Conservation (phyloP, 1,140 invertebrate genomes). For the Hyposmocoma kahamanoa region DNA sequence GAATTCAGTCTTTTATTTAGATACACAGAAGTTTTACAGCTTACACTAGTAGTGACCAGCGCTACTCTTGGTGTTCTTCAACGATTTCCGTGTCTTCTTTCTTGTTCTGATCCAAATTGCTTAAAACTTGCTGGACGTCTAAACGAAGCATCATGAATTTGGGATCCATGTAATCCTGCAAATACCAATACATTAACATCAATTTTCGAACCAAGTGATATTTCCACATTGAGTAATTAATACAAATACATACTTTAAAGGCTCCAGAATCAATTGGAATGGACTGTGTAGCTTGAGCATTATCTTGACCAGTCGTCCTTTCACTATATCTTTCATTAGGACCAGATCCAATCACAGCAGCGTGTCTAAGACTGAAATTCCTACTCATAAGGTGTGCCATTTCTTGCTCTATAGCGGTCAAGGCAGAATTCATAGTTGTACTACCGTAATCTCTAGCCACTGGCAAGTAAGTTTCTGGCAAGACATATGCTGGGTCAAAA, state of each 20-base stretch:
- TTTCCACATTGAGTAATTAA: too few species aligned
- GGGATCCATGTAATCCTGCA: conserved; percentile 62
- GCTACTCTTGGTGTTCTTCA: conserved; percentile 3
- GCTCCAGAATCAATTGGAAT: conserved; percentile 22
- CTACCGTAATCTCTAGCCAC: conserved; percentile 33
- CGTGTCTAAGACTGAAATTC: conserved; percentile 26
- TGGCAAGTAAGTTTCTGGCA: conserved; percentile 28
- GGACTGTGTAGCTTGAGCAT: conserved; percentile 10
- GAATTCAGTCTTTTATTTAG: conserved; percentile 55
- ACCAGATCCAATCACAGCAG: conserved; percentile 6
- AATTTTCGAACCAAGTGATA: too few species aligned
- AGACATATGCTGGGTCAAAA: conserved; percentile 22
- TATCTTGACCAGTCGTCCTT: conserved; percentile 4
- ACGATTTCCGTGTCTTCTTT: conserved; percentile 14
- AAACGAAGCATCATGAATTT: conserved; percentile 65
- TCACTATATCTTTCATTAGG: conserved; percentile 3
- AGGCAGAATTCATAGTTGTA: conserved; percentile 28
- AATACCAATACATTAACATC: conserved; percentile 21
- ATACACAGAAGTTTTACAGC: not conserved
- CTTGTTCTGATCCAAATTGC: conserved; percentile 47
- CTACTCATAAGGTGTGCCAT: conserved; percentile 47
- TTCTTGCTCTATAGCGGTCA: conserved; percentile 49
- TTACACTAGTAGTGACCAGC: not conserved
- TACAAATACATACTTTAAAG: conserved; percentile 33
- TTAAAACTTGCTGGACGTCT: conserved; percentile 59